Percentiles rank a stretch among this genome's conserved stretches.
These are phyloP conservation scores for Notothenia coriiceps DNA, from an alignment of 2,113 vertebrate species.

Conservation along the genomic window DNA sequence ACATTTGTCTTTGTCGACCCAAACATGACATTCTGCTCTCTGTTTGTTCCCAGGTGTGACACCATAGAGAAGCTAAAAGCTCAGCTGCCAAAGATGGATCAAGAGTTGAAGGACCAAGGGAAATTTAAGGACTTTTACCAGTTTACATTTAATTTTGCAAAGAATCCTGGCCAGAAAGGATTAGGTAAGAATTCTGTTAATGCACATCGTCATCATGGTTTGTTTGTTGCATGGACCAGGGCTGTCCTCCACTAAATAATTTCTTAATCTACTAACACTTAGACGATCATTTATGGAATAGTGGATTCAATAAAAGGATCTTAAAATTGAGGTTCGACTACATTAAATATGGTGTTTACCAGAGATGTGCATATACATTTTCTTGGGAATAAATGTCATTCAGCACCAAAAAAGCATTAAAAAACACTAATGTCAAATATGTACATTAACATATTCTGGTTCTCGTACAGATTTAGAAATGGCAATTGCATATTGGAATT, in stretches of 20 bases:
- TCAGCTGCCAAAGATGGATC: constrained; percentile 92
- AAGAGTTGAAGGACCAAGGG: constrained; percentile 91
- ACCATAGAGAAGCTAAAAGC: constrained; percentile 92
- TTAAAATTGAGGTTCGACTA: too few species aligned
- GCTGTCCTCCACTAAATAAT: too few species aligned
- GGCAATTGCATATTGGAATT: constrained; percentile 97
- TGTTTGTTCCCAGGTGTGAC: constrained; percentile 87
- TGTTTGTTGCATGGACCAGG: constrained; percentile 15
- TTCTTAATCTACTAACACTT: too few species aligned
- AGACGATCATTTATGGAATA: too few species aligned
- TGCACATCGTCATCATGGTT: not conserved
- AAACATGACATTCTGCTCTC: not conserved
- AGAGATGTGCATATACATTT: too few species aligned
- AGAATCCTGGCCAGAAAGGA: constrained; percentile 95
- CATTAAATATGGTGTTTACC: too few species aligned
- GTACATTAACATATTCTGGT: not conserved
- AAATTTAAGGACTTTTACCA: constrained; percentile 98
- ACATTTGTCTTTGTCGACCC: not conserved
- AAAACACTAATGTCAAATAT: too few species aligned
- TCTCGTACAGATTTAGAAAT: constrained; percentile 93
- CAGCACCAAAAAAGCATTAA: too few species aligned
- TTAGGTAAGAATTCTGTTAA: constrained; percentile 86
- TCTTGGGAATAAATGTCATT: too few species aligned
- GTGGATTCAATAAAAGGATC: too few species aligned
- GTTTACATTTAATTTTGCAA: constrained; percentile 96